These are phyloP conservation scores for Drosophila lacicola DNA, from an alignment of 2,888 invertebrate genomes.

Conservation along the genomic window DNA sequence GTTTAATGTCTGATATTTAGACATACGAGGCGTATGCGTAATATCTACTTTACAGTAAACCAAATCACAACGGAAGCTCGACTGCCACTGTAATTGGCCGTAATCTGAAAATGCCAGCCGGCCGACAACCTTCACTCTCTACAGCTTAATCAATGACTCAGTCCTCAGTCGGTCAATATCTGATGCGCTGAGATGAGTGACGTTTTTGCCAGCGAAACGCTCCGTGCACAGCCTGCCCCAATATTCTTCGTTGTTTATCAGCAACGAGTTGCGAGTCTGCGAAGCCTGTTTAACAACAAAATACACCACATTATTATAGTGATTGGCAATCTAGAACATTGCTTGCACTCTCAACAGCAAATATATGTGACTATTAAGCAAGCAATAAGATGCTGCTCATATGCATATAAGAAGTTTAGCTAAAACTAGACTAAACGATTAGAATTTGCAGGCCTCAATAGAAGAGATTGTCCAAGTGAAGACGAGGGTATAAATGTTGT, in stretches of 20 bases:
- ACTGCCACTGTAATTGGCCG: conserved; percentile 12
- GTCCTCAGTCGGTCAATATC: conserved; percentile 29
- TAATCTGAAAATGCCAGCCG: conserved; percentile 36
- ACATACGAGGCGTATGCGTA: conserved; percentile 61
- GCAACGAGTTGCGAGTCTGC: neutral
- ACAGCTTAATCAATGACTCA: conserved; percentile 42
- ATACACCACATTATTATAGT: conserved; percentile 17
- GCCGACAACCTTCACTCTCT: conserved; percentile 14
- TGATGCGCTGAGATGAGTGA: conserved; percentile 26
- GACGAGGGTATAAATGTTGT: too few species aligned
- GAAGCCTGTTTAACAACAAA: conserved; percentile 32
- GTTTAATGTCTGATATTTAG: conserved; percentile 48
- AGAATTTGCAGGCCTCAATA: too few species aligned
- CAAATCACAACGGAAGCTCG: conserved; percentile 27
- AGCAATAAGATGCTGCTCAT: neutral
- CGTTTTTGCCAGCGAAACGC: conserved; percentile 13
- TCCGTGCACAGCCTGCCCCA: conserved; percentile 38
- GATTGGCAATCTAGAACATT: conserved; percentile 17
- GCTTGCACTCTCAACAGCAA: conserved; percentile 11
- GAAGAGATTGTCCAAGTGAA: too few species aligned
- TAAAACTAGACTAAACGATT: too few species aligned
- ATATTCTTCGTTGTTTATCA: conserved; percentile 26
- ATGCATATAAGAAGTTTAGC: too few species aligned
- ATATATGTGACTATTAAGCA: conserved; percentile 6
- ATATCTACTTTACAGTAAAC: conserved; percentile 23